Evolutionary conservation across 2,888 invertebrate genomes (phyloP), one percentile per base, ranked within the genome.

Genomic region (Tenthredo distinguenda): DNA sequence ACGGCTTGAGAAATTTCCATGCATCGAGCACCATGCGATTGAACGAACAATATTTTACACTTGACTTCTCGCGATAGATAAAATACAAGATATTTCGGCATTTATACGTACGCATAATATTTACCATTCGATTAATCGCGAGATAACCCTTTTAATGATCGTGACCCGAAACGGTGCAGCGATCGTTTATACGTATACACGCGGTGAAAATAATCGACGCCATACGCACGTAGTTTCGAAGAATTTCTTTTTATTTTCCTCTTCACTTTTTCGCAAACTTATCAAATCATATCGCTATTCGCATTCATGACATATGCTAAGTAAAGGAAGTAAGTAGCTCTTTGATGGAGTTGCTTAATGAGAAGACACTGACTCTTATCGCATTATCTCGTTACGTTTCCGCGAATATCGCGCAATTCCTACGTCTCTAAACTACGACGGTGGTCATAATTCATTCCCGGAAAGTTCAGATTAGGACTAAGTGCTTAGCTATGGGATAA

Each of bases 371-470:
- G 34, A 10, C 68, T 34, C 34, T 34, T 55, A 55, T 34, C 68
- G 31, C 40, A n/a, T 74, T 74, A 43, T 40, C 72, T 68, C 34
- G 34, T 18, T 68, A 68, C 26, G 34, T 68, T 68, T 68, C 68
- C 68, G 68, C 68, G 68, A 68, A 68, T 68, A 68, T 68, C 68
- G 68, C 68, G 68, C 68, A 68, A 34, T 68, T 68, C 3, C 34
- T 68, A 15, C 68, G 68, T 18, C 34, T 18, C 68, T 68, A 68
- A 68, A 34, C 68, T 68, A 68, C 15, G 34, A 68, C 68, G 68
- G 18, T 34, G 34, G 31, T 68, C 68, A 3, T 68, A 68, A 68
- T 68, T 34, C 68, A 26, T 74, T 74, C 74, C 43, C 74, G 74
- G 74, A 74, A 74, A 47, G 21, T 26, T 6, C n/a, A 55, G 74